Base-by-base conservation (phyloP, 2,888 invertebrate genomes). In the Blastobasis lacticolella region DNA sequence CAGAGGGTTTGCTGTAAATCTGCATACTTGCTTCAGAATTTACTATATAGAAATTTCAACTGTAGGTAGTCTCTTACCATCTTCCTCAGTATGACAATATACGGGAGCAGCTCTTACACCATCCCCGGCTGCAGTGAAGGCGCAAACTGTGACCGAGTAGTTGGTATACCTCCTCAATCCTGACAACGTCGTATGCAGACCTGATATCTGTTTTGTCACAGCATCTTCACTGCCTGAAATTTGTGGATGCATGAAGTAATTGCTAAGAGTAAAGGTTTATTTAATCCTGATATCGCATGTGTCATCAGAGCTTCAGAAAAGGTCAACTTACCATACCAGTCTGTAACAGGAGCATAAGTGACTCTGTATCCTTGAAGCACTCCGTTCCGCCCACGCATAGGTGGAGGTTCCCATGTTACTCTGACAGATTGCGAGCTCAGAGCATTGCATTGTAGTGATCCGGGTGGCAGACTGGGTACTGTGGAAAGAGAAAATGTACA, bases 141-240 rank as follows among this genome's bases (percentile, higher is more conserved):
- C 97, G 71, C 95, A 89, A 41, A 96, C 95, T 60, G 95, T 94
- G 50, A 97, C 94, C 41, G 96, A 96, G 78, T 97, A 97, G 87
- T 97, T 97, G 38, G 97, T 96, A 81, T 92, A 96, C 66, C 95
- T 94, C 67, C 93, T 91, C 52, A 97, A 86, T 47, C 94, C 94
- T 53, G 93, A 93, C 56, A 96, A 88, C 2, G 92, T 92, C 40
- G 94, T 93, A 56, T 92, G 91, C 42, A 92, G 71, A 3, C 92
- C 91, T 4, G 91, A 90, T 61, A 94, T 93, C 62, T 92, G 92
- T 75, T 95, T 95, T n/a, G 93, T 93, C 62, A 93, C 91, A 62
- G 92, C 92, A 54, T 93, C 92, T 83, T 93, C 93, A 69, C 91
- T 92, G 67, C 94, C 94, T 93, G 65, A 54, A 75, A 74, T 40